Base-by-base conservation (phyloP, 1,140 invertebrate genomes). In the Euglossa dilemma region DNA sequence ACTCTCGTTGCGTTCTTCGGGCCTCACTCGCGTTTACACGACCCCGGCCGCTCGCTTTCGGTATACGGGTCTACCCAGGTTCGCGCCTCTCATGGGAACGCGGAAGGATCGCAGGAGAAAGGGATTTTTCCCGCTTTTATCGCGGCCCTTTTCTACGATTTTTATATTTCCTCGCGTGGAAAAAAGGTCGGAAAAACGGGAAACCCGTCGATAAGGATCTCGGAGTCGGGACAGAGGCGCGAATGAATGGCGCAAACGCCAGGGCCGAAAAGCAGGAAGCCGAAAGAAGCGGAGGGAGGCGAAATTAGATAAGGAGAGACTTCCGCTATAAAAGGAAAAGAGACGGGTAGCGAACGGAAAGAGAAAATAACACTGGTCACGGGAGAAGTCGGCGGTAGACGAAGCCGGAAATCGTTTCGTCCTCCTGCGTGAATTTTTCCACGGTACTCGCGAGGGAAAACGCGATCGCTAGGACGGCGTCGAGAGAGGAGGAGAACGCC, bases 21-120 rank as follows among this genome's bases (percentile, higher is more conserved):
- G 28, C 61, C 25, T 61, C 70, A 74, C 70, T 89, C 87, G 81
- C 89, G 87, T 91, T 91, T 91, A 88, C 89, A 91, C 91, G 90
- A 85, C 84, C 85, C 70, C 77, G 88, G 90, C 89, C 90, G 89
- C 90, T 92, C 4, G 36, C 36, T 92, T 86, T 92, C 86, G 87
- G 64, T 86, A 83, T 36, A 36, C 4, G 4, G 36, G 36, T 36
- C 36, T 36, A 36, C 36, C 36, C 36, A 4, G 1, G 36, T 36
- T 36, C 64, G 70, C 61, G 61, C 80, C 76, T 82, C 73, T 47
- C 52, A 52, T 87, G 57, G 56, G 87, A 80, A 81, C 71, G 74
- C 47, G 64, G 64, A 79, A 77, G 80, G 69, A 56, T 64, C 4
- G 57, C 50, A 57, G 75, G 52, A 77, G 84, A 88, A 90, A 84